Percentiles rank a stretch among this genome's conserved stretches.
Evolutionary conservation across 2,888 invertebrate species (phyloP).

Genomic region (Spilosoma lubricipeda): DNA sequence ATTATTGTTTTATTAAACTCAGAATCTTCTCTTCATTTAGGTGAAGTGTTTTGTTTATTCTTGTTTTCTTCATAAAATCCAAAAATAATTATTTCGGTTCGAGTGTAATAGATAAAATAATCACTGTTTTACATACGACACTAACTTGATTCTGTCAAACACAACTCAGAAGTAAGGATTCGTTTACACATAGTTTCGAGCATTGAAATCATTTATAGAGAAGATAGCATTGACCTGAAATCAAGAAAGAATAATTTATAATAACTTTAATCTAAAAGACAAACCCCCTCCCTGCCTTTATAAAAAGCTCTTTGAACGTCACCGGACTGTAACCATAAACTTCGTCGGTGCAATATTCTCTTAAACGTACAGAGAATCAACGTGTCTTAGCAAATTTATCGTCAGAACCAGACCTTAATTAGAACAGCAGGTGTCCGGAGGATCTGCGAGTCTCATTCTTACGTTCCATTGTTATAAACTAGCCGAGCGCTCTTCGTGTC

Average conservation of each 20-base stretch:
- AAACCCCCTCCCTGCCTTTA: background rate
- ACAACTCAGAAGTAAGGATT: no score
- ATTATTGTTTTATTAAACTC: no score
- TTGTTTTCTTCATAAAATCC: no score
- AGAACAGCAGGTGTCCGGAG: slow-evolving; percentile 56
- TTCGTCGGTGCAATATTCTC: slow-evolving; percentile 42
- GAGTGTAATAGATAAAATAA: no score
- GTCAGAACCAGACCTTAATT: slow-evolving; percentile 50
- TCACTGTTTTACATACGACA: no score
- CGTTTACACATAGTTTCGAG: no score
- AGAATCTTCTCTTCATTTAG: no score
- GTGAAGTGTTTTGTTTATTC: no score
- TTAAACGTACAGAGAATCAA: slow-evolving; percentile 32
- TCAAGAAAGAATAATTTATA: background rate
- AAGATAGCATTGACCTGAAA: background rate
- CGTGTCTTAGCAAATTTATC: slow-evolving; percentile 48
- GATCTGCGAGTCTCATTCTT: slow-evolving; percentile 33
- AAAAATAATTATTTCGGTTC: no score
- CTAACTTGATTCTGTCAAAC: no score
- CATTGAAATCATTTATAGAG: background rate
- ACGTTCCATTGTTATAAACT: slow-evolving; percentile 32
- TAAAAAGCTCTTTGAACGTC: slow-evolving; percentile 46
- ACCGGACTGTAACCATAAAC: slow-evolving; percentile 42
- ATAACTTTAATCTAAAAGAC: background rate
- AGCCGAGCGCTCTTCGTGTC: slow-evolving; percentile 11